Base-by-base conservation (phyloP, 2,888 invertebrate genomes). In the Temnothorax unifasciatus region DNA sequence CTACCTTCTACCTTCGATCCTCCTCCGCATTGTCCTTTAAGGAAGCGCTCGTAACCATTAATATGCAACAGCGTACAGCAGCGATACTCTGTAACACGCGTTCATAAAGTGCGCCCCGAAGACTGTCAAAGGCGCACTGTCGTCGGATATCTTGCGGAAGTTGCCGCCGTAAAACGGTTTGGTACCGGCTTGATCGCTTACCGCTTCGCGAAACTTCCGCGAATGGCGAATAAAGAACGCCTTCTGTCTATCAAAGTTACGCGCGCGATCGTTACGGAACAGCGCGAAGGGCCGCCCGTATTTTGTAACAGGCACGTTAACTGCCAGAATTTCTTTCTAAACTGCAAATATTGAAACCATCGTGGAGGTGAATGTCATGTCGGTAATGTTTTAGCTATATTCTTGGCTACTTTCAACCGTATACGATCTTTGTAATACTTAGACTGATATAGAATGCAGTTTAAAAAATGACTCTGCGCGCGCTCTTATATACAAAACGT, bases 31-130 rank as follows among this genome's bases (percentile, higher is more conserved):
- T 25, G 63, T 69, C 73, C 68, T 44, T 86, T 89, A 88, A 88
- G 85, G 47, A 47, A 77, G 38, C 59, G 86, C 63, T 86, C 73
- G 68, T 84, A 86, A 82, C 47, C 83, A 86, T 89, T 89, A 89
- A 89, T 87, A 89, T 85, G 79, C 83, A 85, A 79, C 44, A 47
- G 82, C 13, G 21, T 63, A n/a, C 15, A 57, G 52, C 41, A 57
- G 79, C 54, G 25, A 25, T 59, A 50, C 75, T 73, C 41, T 41
- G 25, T 29, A 54, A 54, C 52, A 50, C 15, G 52, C 63, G 52
- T 75, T 25, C 63, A 76, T 75, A 75, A 82, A 57, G 64, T 63
- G 50, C 18, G 15, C 29, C 71, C 18, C 73, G 64, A 41, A 74
- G 76, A 85, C 54, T 57, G 50, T 38, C 29, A 68, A 69, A 79